phyloP scores from a whole-genome alignment of 92 coral and sea anemone species.

The Paramuricea clavata region DNA sequence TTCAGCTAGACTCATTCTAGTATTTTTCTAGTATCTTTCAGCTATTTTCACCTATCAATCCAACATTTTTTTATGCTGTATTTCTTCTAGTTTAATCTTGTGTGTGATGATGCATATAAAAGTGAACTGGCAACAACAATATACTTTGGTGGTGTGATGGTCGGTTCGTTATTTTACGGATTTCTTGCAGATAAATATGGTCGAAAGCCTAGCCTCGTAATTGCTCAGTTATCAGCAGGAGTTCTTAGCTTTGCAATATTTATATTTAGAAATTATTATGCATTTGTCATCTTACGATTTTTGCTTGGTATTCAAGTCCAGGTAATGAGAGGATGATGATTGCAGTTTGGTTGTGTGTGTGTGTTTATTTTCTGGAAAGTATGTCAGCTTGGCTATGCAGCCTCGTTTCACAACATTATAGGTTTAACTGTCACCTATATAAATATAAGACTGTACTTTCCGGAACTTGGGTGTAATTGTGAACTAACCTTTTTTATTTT shows the following conservation, averaged over 20 bases:
- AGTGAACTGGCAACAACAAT: conserved; percentile 25
- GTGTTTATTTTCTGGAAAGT: too few relatives aligned
- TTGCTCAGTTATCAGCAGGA: background rate
- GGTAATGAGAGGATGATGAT: too few relatives aligned
- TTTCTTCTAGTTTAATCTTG: conserved; percentile 24
- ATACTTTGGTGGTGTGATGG: conserved; percentile 7
- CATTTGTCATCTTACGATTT: conserved; percentile 33
- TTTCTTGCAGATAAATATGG: conserved; percentile 29
- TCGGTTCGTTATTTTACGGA: conserved; percentile 1
- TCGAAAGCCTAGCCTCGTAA: background rate
- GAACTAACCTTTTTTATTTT: too few relatives aligned
- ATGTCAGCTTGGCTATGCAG: too few relatives aligned
- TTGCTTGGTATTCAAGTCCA: background rate
- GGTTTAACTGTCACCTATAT: too few relatives aligned
- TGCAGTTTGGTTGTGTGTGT: too few relatives aligned
- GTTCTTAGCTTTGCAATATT: background rate
- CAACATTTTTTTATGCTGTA: background rate
- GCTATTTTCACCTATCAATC: too few relatives aligned
- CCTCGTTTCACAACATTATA: too few relatives aligned
- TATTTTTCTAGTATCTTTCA: too few relatives aligned
- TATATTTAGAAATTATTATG: background rate
- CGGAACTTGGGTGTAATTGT: too few relatives aligned
- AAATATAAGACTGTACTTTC: too few relatives aligned
- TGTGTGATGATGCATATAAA: conserved; percentile 30
- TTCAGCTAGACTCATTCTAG: too few relatives aligned